Evolutionary conservation across 2,888 invertebrate species (phyloP).

Genomic region (Oscheius sp.): DNA sequence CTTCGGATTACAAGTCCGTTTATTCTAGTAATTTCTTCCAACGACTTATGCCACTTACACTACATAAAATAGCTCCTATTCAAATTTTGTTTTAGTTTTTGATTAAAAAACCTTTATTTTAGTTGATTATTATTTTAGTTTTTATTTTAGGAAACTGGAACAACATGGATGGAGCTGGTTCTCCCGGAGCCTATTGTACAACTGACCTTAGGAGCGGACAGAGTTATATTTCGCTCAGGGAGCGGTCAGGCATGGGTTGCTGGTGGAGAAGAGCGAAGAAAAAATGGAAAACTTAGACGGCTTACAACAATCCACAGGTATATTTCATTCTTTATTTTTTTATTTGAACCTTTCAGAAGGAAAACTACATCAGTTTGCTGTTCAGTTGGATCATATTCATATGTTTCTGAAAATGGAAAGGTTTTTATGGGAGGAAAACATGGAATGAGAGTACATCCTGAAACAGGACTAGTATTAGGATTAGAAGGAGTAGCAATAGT

Average conservation of each 20-base stretch:
- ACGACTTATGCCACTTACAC: too few relatives aligned
- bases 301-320: constrained; percentile 41
- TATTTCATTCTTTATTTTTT: neutral
- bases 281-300: constrained; percentile 40
- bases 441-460: constrained; percentile 73
- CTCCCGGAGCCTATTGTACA: constrained; percentile 64
- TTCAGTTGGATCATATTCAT: constrained; percentile 91
- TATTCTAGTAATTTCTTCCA: neutral
- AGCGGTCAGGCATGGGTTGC: constrained; percentile 64
- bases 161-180: constrained; percentile 61
- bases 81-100: too few relatives aligned
- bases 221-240: constrained; percentile 62
- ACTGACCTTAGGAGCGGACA: constrained; percentile 55
- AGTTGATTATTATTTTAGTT: neutral
- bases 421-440: constrained; percentile 79
- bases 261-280: constrained; percentile 54
- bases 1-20: constrained; percentile 74
- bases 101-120: neutral
- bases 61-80: neutral
- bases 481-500: constrained; percentile 38
- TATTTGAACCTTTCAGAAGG: constrained; percentile 34
- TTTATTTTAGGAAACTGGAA: constrained; percentile 50
- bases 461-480: constrained; percentile 42
- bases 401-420: constrained; percentile 88
- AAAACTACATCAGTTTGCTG: constrained; percentile 79